phyloP scores from a whole-genome alignment of 2,888 invertebrate genomes.

The Buathra laborator region DNA sequence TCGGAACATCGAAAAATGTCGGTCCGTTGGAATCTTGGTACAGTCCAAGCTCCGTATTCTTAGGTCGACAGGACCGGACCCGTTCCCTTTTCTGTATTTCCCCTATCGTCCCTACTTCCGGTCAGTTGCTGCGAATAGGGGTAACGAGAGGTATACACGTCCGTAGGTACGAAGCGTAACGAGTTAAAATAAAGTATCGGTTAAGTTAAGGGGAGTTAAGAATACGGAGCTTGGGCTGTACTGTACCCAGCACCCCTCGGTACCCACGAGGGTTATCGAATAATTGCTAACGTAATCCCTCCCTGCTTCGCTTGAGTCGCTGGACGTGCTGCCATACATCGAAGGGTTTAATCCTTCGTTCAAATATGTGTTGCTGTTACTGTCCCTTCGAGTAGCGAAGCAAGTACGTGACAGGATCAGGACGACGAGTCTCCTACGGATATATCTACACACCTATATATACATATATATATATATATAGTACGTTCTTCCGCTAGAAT shows the following conservation, averaged over 20 bases:
- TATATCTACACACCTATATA: conserved; percentile 20
- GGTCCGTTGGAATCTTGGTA: conserved; percentile 15
- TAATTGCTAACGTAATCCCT: conserved; percentile 53
- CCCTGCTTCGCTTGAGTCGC: conserved; percentile 6
- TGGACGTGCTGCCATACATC: conserved; percentile 49
- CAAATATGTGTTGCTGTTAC: conserved; percentile 57
- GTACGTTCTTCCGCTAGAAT: conserved; percentile 46
- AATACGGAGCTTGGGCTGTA: too few species aligned
- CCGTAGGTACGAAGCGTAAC: too few species aligned
- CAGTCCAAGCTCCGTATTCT: too few species aligned
- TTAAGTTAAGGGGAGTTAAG: too few species aligned
- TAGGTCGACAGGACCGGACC: too few species aligned
- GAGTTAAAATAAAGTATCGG: too few species aligned
- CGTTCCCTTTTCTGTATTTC: too few species aligned
- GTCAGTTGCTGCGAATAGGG: too few species aligned
- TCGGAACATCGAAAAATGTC: neutral
- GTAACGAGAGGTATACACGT: too few species aligned
- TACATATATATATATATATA: conserved; percentile 31
- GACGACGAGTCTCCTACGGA: conserved; percentile 47
- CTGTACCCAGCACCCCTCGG: conserved; percentile 43
- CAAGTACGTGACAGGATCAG: conserved; percentile 54
- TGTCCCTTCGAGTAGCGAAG: conserved; percentile 57
- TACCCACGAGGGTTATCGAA: conserved; percentile 61
- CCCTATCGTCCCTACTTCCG: too few species aligned
- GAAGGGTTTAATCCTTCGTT: conserved; percentile 64